Evolutionary conservation across 2,888 invertebrate species (phyloP), one percentile per base, ranked within the genome.

Genomic region (Melinaea marsaeus): DNA sequence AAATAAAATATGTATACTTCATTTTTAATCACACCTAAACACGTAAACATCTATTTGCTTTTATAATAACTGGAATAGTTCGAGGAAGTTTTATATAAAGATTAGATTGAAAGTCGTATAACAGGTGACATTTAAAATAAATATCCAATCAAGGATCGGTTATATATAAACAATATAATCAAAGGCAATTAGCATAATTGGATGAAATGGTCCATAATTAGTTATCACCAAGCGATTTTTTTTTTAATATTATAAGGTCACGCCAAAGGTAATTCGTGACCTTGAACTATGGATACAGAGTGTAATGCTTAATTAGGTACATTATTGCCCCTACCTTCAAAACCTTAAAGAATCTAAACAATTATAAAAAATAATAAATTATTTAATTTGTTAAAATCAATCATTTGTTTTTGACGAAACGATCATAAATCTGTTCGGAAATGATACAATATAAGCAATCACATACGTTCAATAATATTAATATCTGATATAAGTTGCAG

Each of bases 401-500:
- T 51, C 32, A 22, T 48, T 48, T 51, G 51, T 51, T 51, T 51
- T 51, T 4, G 51, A 51, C 7, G 4, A 2, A 32, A 51, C n/a
- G 32, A 51, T 51, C 51, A 11, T 51, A 51, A 51, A 51, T 51
- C 51, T 32, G 51, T n/a, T 32, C 22, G 32, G 32, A 51, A 51
- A 32, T 51, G 22, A 51, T 51, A 51, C 22, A 51, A 51, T 51
- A 22, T 32, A 32, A 51, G 32, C 51, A 32, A 32, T n/a, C 51
- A 32, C 51, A 9, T 32, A 32, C 51, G 7, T 32, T 9, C 73
- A 75, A 78, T 78, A 72, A 76, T 74, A 74, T n/a, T 74, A 74
- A 74, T 74, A 71, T 76, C 68, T 76, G 62, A 76, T 78, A 74
- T 75, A 69, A 75, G 74, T 71, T 81, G 79, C 83, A 84, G 81